Base-by-base conservation (phyloP, 2,113 vertebrate species). In the Chaenocephalus aceratus region DNA sequence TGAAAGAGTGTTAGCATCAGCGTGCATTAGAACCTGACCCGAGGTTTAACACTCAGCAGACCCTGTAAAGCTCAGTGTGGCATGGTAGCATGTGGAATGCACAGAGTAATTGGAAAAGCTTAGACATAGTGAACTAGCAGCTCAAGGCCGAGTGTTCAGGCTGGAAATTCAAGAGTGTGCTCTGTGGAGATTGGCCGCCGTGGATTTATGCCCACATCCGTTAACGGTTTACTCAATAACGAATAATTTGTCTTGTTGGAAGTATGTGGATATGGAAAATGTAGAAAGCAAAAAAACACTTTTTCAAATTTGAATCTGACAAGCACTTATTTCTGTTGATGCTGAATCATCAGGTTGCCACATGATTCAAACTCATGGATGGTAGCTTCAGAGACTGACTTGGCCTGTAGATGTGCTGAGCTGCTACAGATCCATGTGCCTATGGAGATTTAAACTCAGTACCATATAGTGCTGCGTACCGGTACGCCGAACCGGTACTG, bases 101-200 rank as follows among this genome's bases (percentile, higher is more conserved):
- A 53, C 15, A 44, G 56, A 46, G 45, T 45, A 81, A 88, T 82
- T 79, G 72, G 69, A 67, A 67, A 44, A 15, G 45, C 73, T 80
- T 21, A 34, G 26, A 76, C 14, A 23, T 58, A 45, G n/a, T 49
- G 73, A 83, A 63, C 41, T 10, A 56, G 64, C 56, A 11, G 71
- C 58, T 61, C 0, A 48, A 64, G 36, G 66, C 56, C 30, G 70
- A 73, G 60, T 36, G 64, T 51, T 3, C 54, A 41, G 59, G 30
- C 16, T 69, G 70, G 64, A 64, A 74, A 79, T 72, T 69, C 48
- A 79, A 16, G 36, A 7, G 21, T 7, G 44, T 15, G 23, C 21
- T 26, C 26, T 3, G 21, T 23, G 51, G 57, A 59, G 46, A 23
- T 41, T n/a, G 51, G 23, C 48, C 52, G 36, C 30, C 48, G 23